A percentile compares a stretch with the other conserved stretches of the same genome.
phyloP scores from a whole-genome alignment of 1,140 invertebrate genomes.

The Calliphora vicina region DNA sequence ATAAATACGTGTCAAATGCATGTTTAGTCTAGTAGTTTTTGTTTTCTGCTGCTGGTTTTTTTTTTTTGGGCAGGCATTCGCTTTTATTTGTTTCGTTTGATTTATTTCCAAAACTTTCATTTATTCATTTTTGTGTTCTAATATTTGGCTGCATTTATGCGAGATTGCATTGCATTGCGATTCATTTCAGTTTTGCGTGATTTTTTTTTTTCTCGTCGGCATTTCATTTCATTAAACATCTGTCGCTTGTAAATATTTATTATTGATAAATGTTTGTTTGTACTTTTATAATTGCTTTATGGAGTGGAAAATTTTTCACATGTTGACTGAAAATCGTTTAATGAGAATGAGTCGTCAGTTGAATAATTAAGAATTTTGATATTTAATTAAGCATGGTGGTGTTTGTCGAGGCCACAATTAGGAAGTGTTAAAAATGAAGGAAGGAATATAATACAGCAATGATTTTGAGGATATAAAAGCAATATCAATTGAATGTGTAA shows the following conservation, averaged over 20 bases:
- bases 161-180: neutral
- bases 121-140: neutral
- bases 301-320: neutral
- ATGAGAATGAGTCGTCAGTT: neutral
- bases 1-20: slow-evolving; percentile 5
- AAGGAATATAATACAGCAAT: too few species aligned
- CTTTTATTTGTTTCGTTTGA: neutral
- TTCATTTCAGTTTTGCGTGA: neutral
- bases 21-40: neutral
- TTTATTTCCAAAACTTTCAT: neutral
- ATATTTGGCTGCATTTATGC: neutral
- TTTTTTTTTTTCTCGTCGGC: too few species aligned
- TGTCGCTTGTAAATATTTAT: slow-evolving; percentile 34
- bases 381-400: neutral
- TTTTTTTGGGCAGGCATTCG: neutral
- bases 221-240: slow-evolving; percentile 24
- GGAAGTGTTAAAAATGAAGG: too few species aligned
- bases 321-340: neutral
- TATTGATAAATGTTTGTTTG: slow-evolving; percentile 29
- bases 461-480: too few species aligned
- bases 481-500: too few species aligned
- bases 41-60: neutral
- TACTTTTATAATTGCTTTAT: slow-evolving; percentile 13
- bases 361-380: neutral
- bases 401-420: neutral